Base-by-base conservation (phyloP, 2,797 vertebrate genomes). In the Neomorphus geoffroyi region DNA sequence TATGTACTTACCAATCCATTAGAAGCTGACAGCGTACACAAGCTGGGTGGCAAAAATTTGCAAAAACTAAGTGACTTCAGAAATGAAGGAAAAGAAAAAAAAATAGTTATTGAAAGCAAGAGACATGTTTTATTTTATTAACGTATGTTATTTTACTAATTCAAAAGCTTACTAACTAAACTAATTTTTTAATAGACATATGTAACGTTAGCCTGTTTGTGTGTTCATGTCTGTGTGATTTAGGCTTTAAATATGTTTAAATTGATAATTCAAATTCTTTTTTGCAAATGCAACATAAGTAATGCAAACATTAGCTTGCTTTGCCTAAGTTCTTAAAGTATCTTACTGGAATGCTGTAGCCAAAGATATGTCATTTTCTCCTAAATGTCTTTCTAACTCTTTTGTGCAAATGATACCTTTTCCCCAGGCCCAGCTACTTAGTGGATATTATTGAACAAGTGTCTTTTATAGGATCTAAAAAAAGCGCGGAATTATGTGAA, bases 391-490 rank as follows among this genome's bases (percentile, higher is more conserved):
- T 96, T 85, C 92, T 95, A 93, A 96, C 92, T 90, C 82, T 92
- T 94, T 88, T 90, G 90, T 86, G 82, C 92, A 96, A 95, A 93
- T 82, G 73, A 93, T 95, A 79, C 60, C 74, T 96, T 93, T 90
- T 78, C 87, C 86, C 65, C 88, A 90, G 91, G 77, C 81, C 92
- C 74, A 94, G 95, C 92, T 97, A 95, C 81, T 95, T 97, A 96
- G 94, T 81, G 27, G 85, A 53, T 95, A 92, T 96, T 96, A 96
- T 97, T 97, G 95, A 97, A 96, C 79, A 92, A 96, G 82, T 96
- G 69, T 95, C 92, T 97, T 94, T 97, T 93, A 93, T 79, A 80
- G 22, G 74, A 54, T 90, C 58, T 92, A 80, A 95, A 97, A 97
- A 95, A 84, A 95, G 71, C 94, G 67, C 48, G 92, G 91, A 70